Evolutionary conservation across 2,113 vertebrate genomes (phyloP).

Genomic region (Oophaga pumilio): DNA sequence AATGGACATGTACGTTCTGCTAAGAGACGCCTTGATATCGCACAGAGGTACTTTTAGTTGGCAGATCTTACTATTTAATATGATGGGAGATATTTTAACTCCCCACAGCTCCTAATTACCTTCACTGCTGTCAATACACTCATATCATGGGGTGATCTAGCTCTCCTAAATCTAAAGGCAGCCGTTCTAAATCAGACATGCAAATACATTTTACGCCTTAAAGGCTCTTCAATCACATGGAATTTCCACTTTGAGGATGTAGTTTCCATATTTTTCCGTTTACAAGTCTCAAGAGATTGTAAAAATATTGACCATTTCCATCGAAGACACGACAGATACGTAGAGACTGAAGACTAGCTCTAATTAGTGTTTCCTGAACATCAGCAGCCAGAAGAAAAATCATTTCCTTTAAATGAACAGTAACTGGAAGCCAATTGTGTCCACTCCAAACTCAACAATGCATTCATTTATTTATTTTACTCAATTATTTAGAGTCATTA

Average conservation of each 20-base stretch:
- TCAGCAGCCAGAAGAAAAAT: not conserved
- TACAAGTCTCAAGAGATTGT: not conserved
- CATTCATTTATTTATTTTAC: not conserved
- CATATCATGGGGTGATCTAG: not conserved
- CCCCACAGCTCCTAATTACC: conserved; percentile 10
- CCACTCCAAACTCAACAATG: not conserved
- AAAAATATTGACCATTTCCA: not conserved
- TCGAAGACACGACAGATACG: not conserved
- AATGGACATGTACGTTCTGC: conserved; percentile 12
- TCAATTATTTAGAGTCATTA: too few relatives aligned
- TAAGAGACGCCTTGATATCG: not conserved
- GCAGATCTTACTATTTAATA: conserved; percentile 7
- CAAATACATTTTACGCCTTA: not conserved
- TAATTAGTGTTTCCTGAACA: not conserved
- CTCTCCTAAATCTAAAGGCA: not conserved
- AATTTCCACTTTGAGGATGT: not conserved
- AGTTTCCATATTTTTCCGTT: not conserved
- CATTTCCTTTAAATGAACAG: not conserved
- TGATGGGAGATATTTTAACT: conserved; percentile 10
- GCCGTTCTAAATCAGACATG: not conserved
- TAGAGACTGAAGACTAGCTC: not conserved
- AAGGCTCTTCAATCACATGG: not conserved
- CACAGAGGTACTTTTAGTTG: not conserved
- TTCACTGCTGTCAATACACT: conserved; percentile 1
- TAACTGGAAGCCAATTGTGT: not conserved